Percentiles rank a stretch among this genome's conserved stretches.
Evolutionary conservation across 2,888 invertebrate genomes (phyloP).

Genomic region (Andricus quercusramuli): DNA sequence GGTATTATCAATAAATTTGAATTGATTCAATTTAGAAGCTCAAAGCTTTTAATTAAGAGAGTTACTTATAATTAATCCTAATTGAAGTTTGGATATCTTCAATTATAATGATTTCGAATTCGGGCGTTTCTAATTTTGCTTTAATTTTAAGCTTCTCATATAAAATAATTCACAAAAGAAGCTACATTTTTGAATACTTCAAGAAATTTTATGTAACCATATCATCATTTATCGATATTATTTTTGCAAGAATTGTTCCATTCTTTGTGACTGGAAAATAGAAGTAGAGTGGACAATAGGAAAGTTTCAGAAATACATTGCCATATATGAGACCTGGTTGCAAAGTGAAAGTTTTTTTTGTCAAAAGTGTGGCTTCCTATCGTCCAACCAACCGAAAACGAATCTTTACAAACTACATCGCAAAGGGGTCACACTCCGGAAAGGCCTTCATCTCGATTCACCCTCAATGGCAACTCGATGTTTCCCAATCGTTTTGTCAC

Average conservation of each 20-base stretch:
- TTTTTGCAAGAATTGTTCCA: background rate
- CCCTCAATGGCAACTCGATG: constrained; percentile 33
- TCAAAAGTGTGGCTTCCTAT: constrained; percentile 32
- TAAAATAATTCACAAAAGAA: too few relatives aligned
- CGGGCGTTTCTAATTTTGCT: too few relatives aligned
- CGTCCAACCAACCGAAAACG: constrained; percentile 23
- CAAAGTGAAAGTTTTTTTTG: constrained; percentile 1
- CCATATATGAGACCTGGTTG: background rate
- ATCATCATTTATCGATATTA: background rate
- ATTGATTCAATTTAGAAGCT: too few relatives aligned
- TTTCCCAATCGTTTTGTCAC: constrained; percentile 29
- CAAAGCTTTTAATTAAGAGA: too few relatives aligned
- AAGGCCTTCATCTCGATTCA: constrained; percentile 34
- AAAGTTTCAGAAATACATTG: background rate
- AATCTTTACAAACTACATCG: constrained; percentile 34
- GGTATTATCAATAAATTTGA: too few relatives aligned
- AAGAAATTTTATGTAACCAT: background rate
- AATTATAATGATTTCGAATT: too few relatives aligned
- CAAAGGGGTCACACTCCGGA: constrained; percentile 36
- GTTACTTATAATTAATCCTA: too few relatives aligned
- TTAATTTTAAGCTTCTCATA: too few relatives aligned
- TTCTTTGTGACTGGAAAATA: background rate
- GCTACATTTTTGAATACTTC: background rate
- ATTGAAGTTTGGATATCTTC: too few relatives aligned
- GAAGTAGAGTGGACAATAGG: background rate